Conservation (phyloP, 2,113 vertebrate species). For the Saimiri boliviensis region DNA sequence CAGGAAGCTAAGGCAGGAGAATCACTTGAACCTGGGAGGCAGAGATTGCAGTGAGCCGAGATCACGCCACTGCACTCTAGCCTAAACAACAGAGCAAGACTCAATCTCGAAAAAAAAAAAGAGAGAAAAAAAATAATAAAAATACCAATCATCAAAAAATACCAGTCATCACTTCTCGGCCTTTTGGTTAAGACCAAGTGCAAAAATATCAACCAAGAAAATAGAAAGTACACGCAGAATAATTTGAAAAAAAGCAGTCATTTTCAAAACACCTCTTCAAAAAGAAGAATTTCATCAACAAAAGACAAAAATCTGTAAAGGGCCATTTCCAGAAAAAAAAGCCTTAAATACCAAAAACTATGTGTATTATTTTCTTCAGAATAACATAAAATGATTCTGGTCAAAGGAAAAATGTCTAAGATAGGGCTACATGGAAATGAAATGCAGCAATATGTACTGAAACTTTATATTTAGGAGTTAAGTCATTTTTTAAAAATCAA, state of each 20-base stretch:
- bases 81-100: too few species aligned
- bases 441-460: neutral
- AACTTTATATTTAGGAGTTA: conserved; percentile 28
- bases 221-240: neutral
- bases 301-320: conserved; percentile 45
- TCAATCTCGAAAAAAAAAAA: too few species aligned
- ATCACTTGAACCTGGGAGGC: too few species aligned
- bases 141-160: too few species aligned
- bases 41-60: too few species aligned
- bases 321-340: neutral
- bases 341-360: conserved; percentile 26
- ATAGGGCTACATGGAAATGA: neutral
- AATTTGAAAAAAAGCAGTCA: conserved; percentile 29
- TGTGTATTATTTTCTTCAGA: conserved; percentile 14
- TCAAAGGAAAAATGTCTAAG: conserved; percentile 44
- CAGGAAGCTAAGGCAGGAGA: too few species aligned
- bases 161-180: too few species aligned
- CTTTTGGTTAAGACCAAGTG: too few species aligned
- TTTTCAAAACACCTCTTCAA: conserved; percentile 25
- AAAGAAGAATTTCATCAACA: conserved; percentile 19
- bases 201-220: neutral
- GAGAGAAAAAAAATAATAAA: too few species aligned
- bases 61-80: too few species aligned
- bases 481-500: conserved; percentile 43
- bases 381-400: conserved; percentile 26